These are phyloP conservation scores for Falco peregrinus DNA, from an alignment of 2,797 vertebrate species.

Conservation along the genomic window DNA sequence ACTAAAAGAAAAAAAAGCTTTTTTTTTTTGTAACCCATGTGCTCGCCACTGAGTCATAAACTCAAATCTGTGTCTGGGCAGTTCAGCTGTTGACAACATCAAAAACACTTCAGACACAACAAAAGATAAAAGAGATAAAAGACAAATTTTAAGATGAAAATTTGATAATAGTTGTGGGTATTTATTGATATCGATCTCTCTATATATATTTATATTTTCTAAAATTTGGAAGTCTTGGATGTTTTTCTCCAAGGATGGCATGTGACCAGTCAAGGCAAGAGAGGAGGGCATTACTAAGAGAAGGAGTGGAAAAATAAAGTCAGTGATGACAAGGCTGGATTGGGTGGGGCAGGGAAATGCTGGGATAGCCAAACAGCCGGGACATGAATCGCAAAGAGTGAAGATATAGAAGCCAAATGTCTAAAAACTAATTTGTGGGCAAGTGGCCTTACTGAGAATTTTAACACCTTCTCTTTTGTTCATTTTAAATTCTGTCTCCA, in stretches of 20 bases:
- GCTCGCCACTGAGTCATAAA: not conserved
- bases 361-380: not conserved
- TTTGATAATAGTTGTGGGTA: not conserved
- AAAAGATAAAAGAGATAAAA: not conserved
- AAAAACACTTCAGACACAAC: not conserved
- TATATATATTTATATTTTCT: not conserved
- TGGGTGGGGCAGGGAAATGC: conserved; percentile 28
- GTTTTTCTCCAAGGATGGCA: not conserved
- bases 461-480: not conserved
- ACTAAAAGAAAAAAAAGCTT: not conserved
- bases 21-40: not conserved
- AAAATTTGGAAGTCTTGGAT: not conserved
- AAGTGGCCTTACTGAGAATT: not conserved
- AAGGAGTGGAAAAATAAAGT: conserved; percentile 18
- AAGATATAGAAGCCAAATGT: not conserved
- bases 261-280: not conserved
- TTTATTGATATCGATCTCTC: not conserved
- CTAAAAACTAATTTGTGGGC: not conserved
- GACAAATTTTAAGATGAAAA: not conserved
- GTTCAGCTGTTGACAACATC: not conserved
- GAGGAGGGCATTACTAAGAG: conserved; percentile 11
- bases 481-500: not conserved
- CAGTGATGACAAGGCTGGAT: conserved; percentile 12
- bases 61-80: not conserved
- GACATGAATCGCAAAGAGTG: not conserved